Evolutionary conservation across 2,113 vertebrate species (phyloP).

Genomic region (Crotophaga sulcirostris): DNA sequence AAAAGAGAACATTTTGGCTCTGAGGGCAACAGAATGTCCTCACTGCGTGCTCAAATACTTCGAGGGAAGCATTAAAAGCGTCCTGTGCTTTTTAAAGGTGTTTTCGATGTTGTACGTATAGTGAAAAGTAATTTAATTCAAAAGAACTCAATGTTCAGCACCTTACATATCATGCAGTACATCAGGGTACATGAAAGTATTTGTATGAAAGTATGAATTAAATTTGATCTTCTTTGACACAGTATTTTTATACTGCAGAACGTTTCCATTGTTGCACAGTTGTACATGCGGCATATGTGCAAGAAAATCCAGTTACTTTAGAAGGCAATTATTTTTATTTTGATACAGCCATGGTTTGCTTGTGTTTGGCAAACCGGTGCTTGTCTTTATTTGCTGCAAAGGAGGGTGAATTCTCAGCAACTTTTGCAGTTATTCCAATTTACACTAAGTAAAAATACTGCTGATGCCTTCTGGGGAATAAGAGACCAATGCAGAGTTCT

Average conservation of each 20-base stretch:
- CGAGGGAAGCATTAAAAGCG: not conserved
- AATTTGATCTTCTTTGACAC: not conserved
- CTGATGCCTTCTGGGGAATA: not conserved
- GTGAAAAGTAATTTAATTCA: not conserved
- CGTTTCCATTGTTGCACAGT: not conserved
- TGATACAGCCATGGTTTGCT: not conserved
- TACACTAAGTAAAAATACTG: not conserved
- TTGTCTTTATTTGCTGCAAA: not conserved
- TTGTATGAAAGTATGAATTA: not conserved
- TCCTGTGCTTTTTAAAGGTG: not conserved
- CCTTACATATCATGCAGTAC: not conserved
- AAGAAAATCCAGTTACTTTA: not conserved
- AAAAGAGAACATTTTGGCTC: not conserved
- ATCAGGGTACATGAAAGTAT: not conserved
- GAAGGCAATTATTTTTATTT: not conserved
- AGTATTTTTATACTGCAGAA: not conserved
- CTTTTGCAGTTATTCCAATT: not conserved
- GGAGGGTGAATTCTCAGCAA: not conserved
- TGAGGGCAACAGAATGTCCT: not conserved
- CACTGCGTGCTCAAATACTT: not conserved
- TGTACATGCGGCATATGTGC: not conserved
- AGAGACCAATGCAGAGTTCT: not conserved
- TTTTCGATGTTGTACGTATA: not conserved
- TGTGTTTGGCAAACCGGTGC: not conserved
- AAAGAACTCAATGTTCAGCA: not conserved